Evolutionary conservation across 2,113 vertebrate genomes (phyloP), one percentile per base, ranked within the genome.

Genomic region (Xiphophorus maculatus): DNA sequence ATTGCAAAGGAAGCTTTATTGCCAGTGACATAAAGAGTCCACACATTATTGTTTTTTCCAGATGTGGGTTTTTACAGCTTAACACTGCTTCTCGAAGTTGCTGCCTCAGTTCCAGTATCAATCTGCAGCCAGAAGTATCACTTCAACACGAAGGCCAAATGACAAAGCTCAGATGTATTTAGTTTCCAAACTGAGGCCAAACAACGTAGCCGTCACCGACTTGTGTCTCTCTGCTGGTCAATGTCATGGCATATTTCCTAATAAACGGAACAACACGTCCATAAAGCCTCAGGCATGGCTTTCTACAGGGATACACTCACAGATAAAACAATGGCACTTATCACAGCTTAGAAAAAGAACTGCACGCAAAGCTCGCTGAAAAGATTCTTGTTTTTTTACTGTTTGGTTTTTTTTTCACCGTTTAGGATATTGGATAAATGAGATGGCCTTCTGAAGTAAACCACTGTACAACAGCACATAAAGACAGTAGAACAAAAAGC

Each of bases 1-100:
- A 91, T 92, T 94, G 91, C 91, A 93, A 93, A 93, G 80, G 78
- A 93, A 94, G 89, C 92, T 94, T 95, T 95, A 95, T 95, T 94
- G 93, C 93, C 93, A 92, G 77, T 89, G 88, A 91, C 80, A 90
- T 61, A 80, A 92, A 91, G 83, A 87, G 81, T 90, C 85, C 89
- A 89, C 67, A 83, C 65, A 63, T 81, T 80, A 85, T 60, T 77
- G 65, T 69, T 71, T 64, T 37, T 86, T 83, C 84, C 74, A 91
- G 80, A 82, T 81, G 76, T 79, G 76, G 79, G 84, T 87, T 88
- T 58, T 37, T 88, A 91, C 88, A 88, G 81, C 82, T 86, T 74
- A 80, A 80, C 77, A 86, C 71, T 75, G 71, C 82, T 71, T 85
- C 81, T 69, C 63, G 75, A 70, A 67, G 87, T 73, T 37, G 35